Conservation (phyloP, 1,140 invertebrate species). For the Trissolcus basalis region DNA sequence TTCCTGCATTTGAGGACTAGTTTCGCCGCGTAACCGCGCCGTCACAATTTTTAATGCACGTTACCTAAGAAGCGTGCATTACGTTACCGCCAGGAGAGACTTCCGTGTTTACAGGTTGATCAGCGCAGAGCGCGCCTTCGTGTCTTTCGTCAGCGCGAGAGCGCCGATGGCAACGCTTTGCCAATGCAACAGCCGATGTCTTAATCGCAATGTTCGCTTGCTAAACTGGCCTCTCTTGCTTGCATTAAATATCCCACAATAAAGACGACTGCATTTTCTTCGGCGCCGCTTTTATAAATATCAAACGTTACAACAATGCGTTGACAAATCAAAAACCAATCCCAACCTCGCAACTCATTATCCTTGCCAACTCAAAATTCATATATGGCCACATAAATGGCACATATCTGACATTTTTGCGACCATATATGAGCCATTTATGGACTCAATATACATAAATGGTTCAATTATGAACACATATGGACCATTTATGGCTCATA, state of each 20-base stretch:
- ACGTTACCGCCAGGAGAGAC: conserved; percentile 63
- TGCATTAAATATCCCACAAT: conserved; percentile 52
- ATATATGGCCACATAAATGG: too few relatives aligned
- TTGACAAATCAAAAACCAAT: conserved; percentile 40
- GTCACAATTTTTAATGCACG: conserved; percentile 40
- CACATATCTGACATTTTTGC: too few relatives aligned
- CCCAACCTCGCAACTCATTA: conserved; percentile 29
- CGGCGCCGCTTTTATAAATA: conserved; percentile 45
- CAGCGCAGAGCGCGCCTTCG: conserved; percentile 53
- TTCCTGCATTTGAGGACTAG: conserved; percentile 12
- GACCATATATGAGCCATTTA: too few relatives aligned
- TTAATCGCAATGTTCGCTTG: conserved; percentile 66
- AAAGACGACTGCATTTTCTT: conserved; percentile 53
- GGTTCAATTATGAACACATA: too few relatives aligned
- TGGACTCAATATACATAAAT: too few relatives aligned
- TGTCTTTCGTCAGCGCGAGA: conserved; percentile 57
- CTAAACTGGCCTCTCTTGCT: conserved; percentile 63
- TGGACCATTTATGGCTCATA: too few relatives aligned
- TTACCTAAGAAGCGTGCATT: conserved; percentile 66
- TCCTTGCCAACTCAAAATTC: conserved; percentile 23
- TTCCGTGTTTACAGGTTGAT: conserved; percentile 71
- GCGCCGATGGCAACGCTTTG: conserved; percentile 60
- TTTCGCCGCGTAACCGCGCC: conserved; percentile 29
- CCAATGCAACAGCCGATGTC: conserved; percentile 66
- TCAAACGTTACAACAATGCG: conserved; percentile 49